These are phyloP conservation scores for Poicephalus gulielmi DNA, from an alignment of 2,113 vertebrate species.

Conservation along the genomic window DNA sequence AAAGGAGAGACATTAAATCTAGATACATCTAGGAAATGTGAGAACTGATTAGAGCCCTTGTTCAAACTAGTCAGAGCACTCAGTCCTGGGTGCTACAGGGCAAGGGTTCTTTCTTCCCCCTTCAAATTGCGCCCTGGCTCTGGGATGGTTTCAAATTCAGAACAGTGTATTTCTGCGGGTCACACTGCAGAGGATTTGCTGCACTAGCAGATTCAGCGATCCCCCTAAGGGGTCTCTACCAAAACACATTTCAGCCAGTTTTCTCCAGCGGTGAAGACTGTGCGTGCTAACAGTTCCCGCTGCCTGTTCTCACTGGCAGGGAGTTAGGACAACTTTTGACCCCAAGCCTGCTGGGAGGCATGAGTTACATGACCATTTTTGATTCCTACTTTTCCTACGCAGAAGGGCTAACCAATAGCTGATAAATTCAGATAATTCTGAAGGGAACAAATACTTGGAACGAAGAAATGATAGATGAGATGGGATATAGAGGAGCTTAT, in stretches of 20 bases:
- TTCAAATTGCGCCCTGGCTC: background rate
- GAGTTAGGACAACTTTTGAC: conserved; percentile 41
- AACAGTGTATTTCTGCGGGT: background rate
- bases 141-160: background rate
- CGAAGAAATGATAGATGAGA: conserved; percentile 36
- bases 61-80: background rate
- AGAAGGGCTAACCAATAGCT: background rate
- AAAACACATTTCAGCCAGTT: background rate
- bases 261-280: background rate
- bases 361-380: background rate
- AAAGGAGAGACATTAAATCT: background rate
- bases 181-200: background rate
- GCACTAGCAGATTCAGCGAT: background rate
- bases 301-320: background rate
- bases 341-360: background rate
- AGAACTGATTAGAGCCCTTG: background rate
- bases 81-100: background rate
- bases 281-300: background rate
- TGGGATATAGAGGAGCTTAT: background rate
- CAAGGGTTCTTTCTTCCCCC: background rate
- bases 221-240: background rate
- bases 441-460: conserved; percentile 35
- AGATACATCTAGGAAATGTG: background rate
- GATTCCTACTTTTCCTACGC: background rate
- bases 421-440: conserved; percentile 28